Base-by-base conservation (phyloP, 2,113 vertebrate species). In the Athene noctua region DNA sequence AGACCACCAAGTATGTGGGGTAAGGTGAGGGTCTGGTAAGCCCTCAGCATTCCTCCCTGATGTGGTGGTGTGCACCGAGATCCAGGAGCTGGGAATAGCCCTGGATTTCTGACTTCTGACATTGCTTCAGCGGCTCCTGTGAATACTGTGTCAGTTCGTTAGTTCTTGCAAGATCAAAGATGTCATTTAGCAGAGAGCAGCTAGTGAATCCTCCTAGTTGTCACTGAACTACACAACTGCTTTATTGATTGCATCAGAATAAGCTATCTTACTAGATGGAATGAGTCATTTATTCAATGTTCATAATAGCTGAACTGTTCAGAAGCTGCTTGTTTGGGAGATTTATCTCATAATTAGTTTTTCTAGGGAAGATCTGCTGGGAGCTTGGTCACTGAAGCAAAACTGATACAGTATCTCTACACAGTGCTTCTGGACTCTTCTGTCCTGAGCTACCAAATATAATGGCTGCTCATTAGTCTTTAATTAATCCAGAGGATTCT, bases 271-370 rank as follows among this genome's bases (percentile, higher is more conserved):
- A 63, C 54, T 94, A 78, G 86, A 86, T 65, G 34, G 72, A 91
- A 80, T 61, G 70, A 96, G 86, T 90, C 26, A 88, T 85, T 94
- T 90, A 84, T 93, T 95, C 83, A 82, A 49, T 54, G 67, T 94
- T 95, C 29, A 6, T 92, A 94, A 96, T 47, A 94, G 84, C 83
- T 80, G 83, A 92, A 91, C 71, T 90, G 61, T 78, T 95, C 73
- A 86, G 80, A 95, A 94, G 54, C 72, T 90, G 81, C 90, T 96
- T 94, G 78, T 93, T 90, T 92, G 86, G 58, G 88, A 94, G 81
- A 88, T 95, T 94, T 82, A 86, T 83, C 71, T 93, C 75, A 55
- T 92, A 86, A 95, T 81, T 89, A 94, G 72, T 94, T 86, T 95
- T 94, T 68, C 83, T 80, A 82, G 40, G 73, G 49, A 96, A 95